Conservation (phyloP, 2,888 invertebrate genomes). For the Zelleria hepariella region DNA sequence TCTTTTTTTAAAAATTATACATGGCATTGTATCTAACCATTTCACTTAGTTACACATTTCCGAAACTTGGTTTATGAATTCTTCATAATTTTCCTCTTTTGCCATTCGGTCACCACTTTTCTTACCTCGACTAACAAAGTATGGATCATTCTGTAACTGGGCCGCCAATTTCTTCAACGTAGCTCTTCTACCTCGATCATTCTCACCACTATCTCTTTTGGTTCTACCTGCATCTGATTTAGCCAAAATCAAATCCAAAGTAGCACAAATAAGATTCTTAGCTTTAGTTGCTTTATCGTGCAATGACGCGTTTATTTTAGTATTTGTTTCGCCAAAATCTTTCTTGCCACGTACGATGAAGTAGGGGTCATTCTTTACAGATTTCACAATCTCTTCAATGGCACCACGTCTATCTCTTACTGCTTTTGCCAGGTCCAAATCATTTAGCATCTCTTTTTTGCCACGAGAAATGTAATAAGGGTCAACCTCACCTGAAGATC, state of each 20-base stretch:
- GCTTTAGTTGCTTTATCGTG: conserved; percentile 33
- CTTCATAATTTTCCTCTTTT: conserved; percentile 29
- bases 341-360: conserved; percentile 71
- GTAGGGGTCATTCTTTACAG: conserved; percentile 62
- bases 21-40: background rate
- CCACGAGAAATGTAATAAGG: conserved; percentile 56
- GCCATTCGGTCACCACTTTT: conserved; percentile 26
- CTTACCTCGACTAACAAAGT: conserved; percentile 60
- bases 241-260: conserved; percentile 32
- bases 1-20: too few relatives aligned
- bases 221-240: conserved; percentile 29
- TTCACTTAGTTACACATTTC: conserved; percentile 37
- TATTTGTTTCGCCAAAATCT: conserved; percentile 16
- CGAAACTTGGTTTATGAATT: conserved; percentile 42
- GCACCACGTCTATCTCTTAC: conserved; percentile 43
- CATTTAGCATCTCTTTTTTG: conserved; percentile 36
- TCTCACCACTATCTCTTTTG: conserved; percentile 44
- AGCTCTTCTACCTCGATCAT: conserved; percentile 50
- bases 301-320: conserved; percentile 22
- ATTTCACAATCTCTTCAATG: conserved; percentile 57
- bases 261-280: conserved; percentile 50
- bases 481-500: conserved; percentile 53
- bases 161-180: conserved; percentile 54
- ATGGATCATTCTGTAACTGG: conserved; percentile 57
- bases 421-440: conserved; percentile 30